These are phyloP conservation scores for Siderastrea siderea DNA, from an alignment of 92 coral and sea anemone species.

Conservation along the genomic window DNA sequence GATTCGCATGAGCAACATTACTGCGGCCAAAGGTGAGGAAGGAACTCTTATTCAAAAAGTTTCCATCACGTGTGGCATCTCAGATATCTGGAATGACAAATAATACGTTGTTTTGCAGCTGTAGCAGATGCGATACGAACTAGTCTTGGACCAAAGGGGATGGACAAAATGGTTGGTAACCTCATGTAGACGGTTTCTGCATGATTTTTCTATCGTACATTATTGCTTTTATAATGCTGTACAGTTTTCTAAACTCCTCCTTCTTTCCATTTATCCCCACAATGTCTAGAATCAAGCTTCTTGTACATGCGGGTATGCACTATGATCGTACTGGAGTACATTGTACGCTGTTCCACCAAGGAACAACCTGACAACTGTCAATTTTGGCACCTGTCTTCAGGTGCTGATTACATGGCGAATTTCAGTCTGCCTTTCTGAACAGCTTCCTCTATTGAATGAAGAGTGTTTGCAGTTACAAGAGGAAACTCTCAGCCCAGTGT, in stretches of 20 bases:
- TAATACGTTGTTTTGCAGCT: slow-evolving; percentile 58
- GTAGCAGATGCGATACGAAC: slow-evolving; percentile 98
- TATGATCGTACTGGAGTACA: too few relatives aligned
- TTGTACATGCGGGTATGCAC: too few relatives aligned
- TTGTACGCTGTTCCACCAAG: too few relatives aligned
- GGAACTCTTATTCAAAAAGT: not conserved
- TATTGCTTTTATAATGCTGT: not conserved
- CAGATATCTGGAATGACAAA: not conserved
- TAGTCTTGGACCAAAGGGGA: slow-evolving; percentile 98
- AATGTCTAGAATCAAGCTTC: not conserved
- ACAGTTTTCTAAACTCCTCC: not conserved
- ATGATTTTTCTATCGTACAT: not conserved
- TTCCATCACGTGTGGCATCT: not conserved
- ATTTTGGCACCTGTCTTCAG: not conserved
- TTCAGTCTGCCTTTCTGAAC: too few relatives aligned
- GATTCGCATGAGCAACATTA: slow-evolving; percentile 95
- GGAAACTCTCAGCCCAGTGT: too few relatives aligned
- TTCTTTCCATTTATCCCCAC: not conserved
- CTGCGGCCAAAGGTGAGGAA: slow-evolving; percentile 92
- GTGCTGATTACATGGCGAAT: too few relatives aligned
- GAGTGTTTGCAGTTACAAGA: too few relatives aligned
- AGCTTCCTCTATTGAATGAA: too few relatives aligned
- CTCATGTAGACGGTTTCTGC: not conserved
- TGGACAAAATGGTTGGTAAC: slow-evolving; percentile 95
- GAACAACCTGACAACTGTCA: not conserved